Percentiles rank a stretch among this genome's conserved stretches.
phyloP scores from a whole-genome alignment of 2,113 vertebrate species.

The Crotalus helleri region DNA sequence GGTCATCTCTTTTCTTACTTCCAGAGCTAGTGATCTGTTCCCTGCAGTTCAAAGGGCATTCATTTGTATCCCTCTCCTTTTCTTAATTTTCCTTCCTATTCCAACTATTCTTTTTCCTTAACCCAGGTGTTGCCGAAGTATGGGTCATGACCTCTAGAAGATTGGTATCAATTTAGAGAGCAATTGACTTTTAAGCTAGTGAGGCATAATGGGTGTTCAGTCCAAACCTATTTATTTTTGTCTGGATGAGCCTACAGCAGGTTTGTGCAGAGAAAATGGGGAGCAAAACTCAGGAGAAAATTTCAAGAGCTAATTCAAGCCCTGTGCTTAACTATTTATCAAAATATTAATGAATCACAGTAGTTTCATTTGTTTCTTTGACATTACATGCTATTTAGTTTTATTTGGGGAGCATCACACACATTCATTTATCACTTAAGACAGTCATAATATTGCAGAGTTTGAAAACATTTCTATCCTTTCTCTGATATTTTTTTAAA shows the following conservation, averaged over 20 bases:
- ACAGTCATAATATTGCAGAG: not conserved
- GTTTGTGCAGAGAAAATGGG: not conserved
- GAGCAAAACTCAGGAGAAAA: not conserved
- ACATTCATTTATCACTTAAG: not conserved
- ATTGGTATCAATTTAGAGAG: not conserved
- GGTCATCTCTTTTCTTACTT: not conserved
- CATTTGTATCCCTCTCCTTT: not conserved
- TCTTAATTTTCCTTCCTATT: not conserved
- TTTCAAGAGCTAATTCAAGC: not conserved
- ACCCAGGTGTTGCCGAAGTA: not conserved
- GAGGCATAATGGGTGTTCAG: not conserved
- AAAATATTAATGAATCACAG: not conserved
- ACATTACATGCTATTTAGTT: not conserved
- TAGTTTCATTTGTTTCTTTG: not conserved
- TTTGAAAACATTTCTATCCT: not conserved
- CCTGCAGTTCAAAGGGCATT: not conserved
- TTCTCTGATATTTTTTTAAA: not conserved
- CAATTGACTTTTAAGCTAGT: not conserved
- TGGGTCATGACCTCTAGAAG: not conserved
- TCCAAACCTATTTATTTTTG: not conserved
- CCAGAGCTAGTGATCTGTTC: not conserved
- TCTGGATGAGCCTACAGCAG: not conserved
- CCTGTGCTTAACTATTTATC: not conserved
- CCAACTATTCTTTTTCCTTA: no score
- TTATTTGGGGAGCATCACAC: not conserved